Evolutionary conservation across 2,113 vertebrate genomes (phyloP), one percentile per base, ranked within the genome.

Genomic region (Leptobrachium ailaonicum): DNA sequence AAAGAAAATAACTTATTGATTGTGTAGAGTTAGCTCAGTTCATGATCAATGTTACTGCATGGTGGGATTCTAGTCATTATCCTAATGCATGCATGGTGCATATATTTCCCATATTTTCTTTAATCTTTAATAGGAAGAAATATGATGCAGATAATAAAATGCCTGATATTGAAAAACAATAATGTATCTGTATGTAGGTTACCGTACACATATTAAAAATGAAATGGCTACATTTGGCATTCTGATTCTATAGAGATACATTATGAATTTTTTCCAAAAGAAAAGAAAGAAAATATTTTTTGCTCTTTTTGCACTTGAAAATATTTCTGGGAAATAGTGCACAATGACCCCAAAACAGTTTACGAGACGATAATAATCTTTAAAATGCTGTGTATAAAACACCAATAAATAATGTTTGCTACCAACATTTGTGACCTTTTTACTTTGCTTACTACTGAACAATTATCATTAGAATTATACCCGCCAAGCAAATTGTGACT

Each of bases 1-100:
- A 74, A 81, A 81, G 71, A 81, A 75, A 81, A 81, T 81, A 81
- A 81, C 64, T 74, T 74, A 81, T 81, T 81, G 79, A 75, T 81
- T 68, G 72, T 66, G 63, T 81, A 81, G 79, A 62, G 71, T 58
- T 80, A 80, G 79, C 64, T 74, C 72, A 67, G 63, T 75, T 81
- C 50, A 67, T 81, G 71, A 80, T 74, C 79, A 80, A 53, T 81
- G 54, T 73, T 54, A 69, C 63, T 75, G 79, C 72, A 81, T 81
- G 79, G 71, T 75, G 72, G 64, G 53, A 68, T 58, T 75, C 47
- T 75, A 71, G 74, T 62, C 64, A 75, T 81, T 75, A 81, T 47
- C 54, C 66, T 69, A 75, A 74, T 75, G 54, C 54, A 50, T 45
- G 79, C 79, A 81, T 81, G 79, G 62, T 47, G 41, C 45, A 32